Evolutionary conservation across 2,888 invertebrate species (phyloP).

Genomic region (Limnephilus rhombicus): DNA sequence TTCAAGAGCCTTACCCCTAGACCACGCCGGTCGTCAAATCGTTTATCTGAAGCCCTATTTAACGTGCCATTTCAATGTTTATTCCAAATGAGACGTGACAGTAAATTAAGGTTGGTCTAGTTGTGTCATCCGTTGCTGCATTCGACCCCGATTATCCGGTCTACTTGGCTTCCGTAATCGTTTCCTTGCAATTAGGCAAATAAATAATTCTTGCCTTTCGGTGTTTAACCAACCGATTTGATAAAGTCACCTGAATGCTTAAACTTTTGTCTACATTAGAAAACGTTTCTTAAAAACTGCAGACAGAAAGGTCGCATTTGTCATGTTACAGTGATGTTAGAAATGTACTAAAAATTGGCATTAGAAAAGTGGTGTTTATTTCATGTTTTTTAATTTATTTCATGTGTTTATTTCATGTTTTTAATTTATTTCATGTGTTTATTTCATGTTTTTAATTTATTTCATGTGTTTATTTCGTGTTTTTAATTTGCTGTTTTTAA

Average conservation of each 20-base stretch:
- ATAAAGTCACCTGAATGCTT: not conserved
- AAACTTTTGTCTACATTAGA: not conserved
- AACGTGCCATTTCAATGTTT: not conserved
- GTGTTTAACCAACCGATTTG: not conserved
- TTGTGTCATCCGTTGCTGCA: constrained; percentile 1
- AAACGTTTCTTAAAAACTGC: not conserved
- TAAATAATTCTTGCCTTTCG: not conserved
- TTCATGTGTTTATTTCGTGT: no score
- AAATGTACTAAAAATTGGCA: not conserved
- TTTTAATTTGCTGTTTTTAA: not conserved
- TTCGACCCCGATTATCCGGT: not conserved
- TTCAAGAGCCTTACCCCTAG: no score
- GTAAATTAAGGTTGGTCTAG: not conserved
- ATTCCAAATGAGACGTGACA: not conserved
- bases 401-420: no score
- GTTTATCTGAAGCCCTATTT: not conserved
- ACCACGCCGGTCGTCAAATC: no score
- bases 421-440: no score
- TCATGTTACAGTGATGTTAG: not conserved
- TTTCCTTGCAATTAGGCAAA: not conserved
- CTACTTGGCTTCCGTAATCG: not conserved
- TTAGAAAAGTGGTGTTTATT: not conserved
- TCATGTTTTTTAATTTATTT: no score
- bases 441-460: no score
- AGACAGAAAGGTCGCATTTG: not conserved